These are phyloP conservation scores for Psettodes erumei DNA, from an alignment of 2,113 vertebrate species.

Conservation along the genomic window DNA sequence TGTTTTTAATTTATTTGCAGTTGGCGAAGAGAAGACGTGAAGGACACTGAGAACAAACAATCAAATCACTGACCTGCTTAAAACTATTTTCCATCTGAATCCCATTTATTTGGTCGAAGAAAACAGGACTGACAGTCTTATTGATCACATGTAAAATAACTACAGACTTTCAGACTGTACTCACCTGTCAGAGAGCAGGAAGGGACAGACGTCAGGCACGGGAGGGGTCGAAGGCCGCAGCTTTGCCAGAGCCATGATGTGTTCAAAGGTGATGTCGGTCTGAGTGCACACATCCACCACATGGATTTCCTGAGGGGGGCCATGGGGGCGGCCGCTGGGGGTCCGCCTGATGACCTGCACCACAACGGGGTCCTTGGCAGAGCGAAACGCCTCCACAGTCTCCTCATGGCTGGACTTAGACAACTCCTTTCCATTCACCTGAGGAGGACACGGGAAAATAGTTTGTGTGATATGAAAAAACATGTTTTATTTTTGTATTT, in stretches of 20 bases:
- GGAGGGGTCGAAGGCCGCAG: slow-evolving; percentile 92
- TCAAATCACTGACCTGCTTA: slow-evolving; percentile 9
- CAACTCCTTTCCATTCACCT: slow-evolving; percentile 97
- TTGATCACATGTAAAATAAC: background rate
- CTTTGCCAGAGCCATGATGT: slow-evolving; percentile 96
- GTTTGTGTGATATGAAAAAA: background rate
- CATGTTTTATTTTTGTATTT: too few relatives aligned
- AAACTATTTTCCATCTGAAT: background rate
- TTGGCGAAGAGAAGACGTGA: slow-evolving; percentile 30
- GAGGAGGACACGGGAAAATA: slow-evolving; percentile 14
- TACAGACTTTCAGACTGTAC: background rate
- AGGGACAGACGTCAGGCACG: slow-evolving; percentile 96
- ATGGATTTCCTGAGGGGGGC: slow-evolving; percentile 86
- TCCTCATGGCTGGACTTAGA: slow-evolving; percentile 95
- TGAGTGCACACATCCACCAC: slow-evolving; percentile 94
- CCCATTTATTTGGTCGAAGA: background rate
- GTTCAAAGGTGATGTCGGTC: slow-evolving; percentile 98
- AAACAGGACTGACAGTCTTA: background rate
- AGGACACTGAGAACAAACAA: slow-evolving; percentile 19
- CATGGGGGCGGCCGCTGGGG: slow-evolving; percentile 84
- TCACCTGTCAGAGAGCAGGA: slow-evolving; percentile 97
- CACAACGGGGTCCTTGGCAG: slow-evolving; percentile 94
- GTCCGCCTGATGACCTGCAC: slow-evolving; percentile 94
- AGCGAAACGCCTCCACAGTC: slow-evolving; percentile 91
- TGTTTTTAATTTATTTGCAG: too few relatives aligned